phyloP scores from a whole-genome alignment of 2,797 vertebrate genomes.

The Hephaestus fuliginosus region DNA sequence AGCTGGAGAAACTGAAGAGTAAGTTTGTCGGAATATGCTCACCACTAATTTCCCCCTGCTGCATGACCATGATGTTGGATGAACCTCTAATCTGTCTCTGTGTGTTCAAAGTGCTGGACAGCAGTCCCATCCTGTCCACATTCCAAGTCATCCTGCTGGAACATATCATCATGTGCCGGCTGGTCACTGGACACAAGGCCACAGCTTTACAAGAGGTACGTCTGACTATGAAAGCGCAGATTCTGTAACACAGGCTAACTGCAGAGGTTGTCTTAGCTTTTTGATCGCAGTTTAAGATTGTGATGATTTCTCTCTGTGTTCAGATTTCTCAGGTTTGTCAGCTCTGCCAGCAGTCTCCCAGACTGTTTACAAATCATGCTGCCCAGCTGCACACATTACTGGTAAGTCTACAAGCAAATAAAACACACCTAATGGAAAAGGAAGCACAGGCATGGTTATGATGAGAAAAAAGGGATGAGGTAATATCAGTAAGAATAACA shows the following conservation, averaged over 20 bases:
- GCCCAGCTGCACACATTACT: conserved; percentile 93
- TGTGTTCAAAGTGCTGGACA: conserved; percentile 89
- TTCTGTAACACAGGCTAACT: neutral
- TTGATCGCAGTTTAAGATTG: neutral
- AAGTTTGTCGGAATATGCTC: conserved; percentile 59
- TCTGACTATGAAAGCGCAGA: conserved; percentile 3
- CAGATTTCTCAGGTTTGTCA: conserved; percentile 96
- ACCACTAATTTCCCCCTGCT: neutral
- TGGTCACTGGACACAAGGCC: conserved; percentile 94
- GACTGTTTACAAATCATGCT: conserved; percentile 92
- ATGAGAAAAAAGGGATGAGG: neutral
- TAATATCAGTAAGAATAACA: neutral
- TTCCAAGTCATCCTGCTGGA: conserved; percentile 95
- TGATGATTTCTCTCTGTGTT: conserved; percentile 23
- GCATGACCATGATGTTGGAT: conserved; percentile 1
- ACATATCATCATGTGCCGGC: conserved; percentile 95
- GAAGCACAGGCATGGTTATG: neutral
- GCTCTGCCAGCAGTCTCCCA: conserved; percentile 93
- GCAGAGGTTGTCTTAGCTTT: neutral
- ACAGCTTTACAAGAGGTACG: conserved; percentile 93
- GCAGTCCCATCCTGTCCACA: conserved; percentile 92
- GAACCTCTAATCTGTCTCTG: neutral
- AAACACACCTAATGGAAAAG: neutral
- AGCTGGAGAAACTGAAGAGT: conserved; percentile 96
- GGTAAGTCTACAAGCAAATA: conserved; percentile 69